Percentiles rank a stretch among this genome's conserved stretches.
Evolutionary conservation across 2,888 invertebrate genomes (phyloP).

Genomic region (Coelinius sp.): DNA sequence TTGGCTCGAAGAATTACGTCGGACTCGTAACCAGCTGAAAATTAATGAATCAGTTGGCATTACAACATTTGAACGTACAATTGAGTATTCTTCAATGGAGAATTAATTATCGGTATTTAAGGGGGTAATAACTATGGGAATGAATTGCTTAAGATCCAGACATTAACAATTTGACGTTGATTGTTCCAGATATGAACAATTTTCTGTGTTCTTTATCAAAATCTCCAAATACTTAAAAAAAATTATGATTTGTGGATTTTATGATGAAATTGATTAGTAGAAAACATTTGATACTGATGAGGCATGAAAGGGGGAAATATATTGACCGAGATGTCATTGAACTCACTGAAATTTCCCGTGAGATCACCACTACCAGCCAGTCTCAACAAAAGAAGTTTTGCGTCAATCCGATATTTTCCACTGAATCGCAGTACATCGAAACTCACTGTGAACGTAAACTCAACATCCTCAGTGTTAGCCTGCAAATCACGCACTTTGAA

Average conservation of each 20-base stretch:
- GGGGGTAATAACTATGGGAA: not conserved
- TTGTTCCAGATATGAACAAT: not conserved
- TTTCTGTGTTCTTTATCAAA: not conserved
- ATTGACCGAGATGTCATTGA: not conserved
- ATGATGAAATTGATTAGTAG: too few species aligned
- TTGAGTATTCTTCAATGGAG: not conserved
- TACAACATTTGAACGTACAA: constrained; percentile 17
- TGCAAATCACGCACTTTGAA: constrained; percentile 61
- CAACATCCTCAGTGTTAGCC: constrained; percentile 76
- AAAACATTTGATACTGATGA: too few species aligned
- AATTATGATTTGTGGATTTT: too few species aligned
- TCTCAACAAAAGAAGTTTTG: constrained; percentile 76
- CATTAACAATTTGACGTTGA: too few species aligned
- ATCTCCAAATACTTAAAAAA: not conserved
- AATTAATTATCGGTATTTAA: not conserved
- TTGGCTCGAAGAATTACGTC: constrained; percentile 78
- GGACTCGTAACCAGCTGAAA: constrained; percentile 78
- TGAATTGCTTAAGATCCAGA: not conserved
- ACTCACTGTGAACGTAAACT: constrained; percentile 76
- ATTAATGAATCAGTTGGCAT: constrained; percentile 35
- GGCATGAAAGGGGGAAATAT: not conserved
- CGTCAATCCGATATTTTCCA: constrained; percentile 80
- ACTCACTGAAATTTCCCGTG: constrained; percentile 79
- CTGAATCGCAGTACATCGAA: constrained; percentile 76
- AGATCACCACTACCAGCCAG: constrained; percentile 78